Evolutionary conservation across 64 coral and sea anemone genomes (phyloP).

Genomic region (Acropora tenuis): DNA sequence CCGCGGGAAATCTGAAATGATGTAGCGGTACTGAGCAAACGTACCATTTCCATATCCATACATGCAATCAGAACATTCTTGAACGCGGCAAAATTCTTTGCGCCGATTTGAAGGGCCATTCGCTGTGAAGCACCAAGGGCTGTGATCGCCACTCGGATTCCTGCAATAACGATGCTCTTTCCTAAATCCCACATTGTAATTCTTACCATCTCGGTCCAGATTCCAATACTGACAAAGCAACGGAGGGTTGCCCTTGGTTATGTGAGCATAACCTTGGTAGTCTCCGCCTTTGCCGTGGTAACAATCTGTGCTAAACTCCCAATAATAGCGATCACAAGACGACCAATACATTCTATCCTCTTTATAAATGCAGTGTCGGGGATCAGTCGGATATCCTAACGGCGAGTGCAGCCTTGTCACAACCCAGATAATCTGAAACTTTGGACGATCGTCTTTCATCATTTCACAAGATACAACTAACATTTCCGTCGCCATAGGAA

Average conservation of each 20-base stretch:
- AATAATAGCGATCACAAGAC: conserved; percentile 69
- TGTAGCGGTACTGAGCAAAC: conserved; percentile 43
- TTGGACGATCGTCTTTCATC: conserved; percentile 32
- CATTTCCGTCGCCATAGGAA: conserved; percentile 73
- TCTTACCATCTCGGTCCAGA: not conserved
- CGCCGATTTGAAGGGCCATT: not conserved
- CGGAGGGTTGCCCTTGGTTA: conserved; percentile 32
- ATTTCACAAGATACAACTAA: conserved; percentile 81
- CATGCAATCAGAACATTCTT: conserved; percentile 80
- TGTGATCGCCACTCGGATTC: conserved; percentile 54
- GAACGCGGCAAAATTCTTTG: conserved; percentile 67
- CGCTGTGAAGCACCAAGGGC: conserved; percentile 75
- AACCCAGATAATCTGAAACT: conserved; percentile 81
- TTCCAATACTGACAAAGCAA: conserved; percentile 55
- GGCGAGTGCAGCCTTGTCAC: conserved; percentile 86
- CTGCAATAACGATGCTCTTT: conserved; percentile 76
- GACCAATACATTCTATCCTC: not conserved
- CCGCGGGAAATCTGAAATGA: not conserved
- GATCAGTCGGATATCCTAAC: conserved; percentile 87
- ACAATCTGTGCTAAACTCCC: conserved; percentile 83
- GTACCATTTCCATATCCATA: conserved; percentile 73
- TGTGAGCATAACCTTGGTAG: conserved; percentile 57
- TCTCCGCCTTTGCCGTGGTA: conserved; percentile 74
- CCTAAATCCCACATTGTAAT: conserved; percentile 21
- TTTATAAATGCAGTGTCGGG: conserved; percentile 66